Base-by-base conservation (phyloP, 2,797 vertebrate species). In the Spea hammondii region DNA sequence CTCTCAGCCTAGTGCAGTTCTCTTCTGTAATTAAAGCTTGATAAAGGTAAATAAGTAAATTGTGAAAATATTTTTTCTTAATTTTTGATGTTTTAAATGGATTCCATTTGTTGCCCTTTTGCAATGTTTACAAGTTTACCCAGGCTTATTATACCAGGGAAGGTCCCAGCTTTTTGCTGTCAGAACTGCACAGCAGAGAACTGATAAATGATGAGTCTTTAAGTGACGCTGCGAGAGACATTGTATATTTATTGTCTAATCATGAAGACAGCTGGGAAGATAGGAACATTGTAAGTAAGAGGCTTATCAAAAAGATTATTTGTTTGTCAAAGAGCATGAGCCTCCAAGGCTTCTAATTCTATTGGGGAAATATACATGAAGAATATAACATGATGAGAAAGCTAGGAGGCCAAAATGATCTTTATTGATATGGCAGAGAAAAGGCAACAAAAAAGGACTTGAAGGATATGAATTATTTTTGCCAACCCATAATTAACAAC, bases 171-270 rank as follows among this genome's bases (percentile, higher is more conserved):
- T 64, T 79, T 51, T 5, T 68, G 68, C 0, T 83, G 67, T 86
- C 77, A 87, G 81, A 87, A 84, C 72, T 46, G 74, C 76, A 48
- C 60, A 83, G 79, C 79, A 10, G 32, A 54, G 84, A 64, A 71
- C 49, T 83, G 84, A 85, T 74, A 69, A 82, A 83, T 76, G 84
- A 85, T 73, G 68, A 83, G 82, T 72, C 64, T 70, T 77, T 67
- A 84, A 76, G 65, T 83, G 75, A 84, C 83, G 78, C 76, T 85
- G 80, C 83, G 80, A 73, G 86, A 84, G 82, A 85, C 83, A 74
- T 81, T 84, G 84, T 85, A 86, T 78, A 83, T 85, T 87, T 88
- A 87, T 85, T 86, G 86, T 86, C 86, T 89, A 86, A 87, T 86
- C 80, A 73, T 86, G 70, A 83, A 85, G 79, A 78, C 82, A 81